Evolutionary conservation across 2,888 invertebrate species (phyloP).

Genomic region (Sarcophaga subvicina): DNA sequence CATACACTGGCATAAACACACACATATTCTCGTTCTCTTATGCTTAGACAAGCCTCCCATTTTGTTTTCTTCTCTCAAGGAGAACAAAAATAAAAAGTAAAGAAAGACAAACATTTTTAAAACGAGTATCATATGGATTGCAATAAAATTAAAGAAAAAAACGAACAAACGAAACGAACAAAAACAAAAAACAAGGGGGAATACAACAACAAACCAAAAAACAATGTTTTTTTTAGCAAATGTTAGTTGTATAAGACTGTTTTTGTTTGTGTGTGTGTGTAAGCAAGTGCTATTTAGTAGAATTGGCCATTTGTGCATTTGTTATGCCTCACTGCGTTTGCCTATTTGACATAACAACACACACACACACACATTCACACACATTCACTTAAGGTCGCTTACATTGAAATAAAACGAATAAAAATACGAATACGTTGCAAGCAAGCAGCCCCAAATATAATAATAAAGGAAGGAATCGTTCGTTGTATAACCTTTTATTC

Average conservation of each 20-base stretch:
- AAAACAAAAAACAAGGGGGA: no score
- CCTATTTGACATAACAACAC: constrained; percentile 79
- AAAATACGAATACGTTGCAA: no score
- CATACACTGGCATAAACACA: background rate
- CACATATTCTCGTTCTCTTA: no score
- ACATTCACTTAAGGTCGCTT: background rate
- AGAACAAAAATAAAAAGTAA: background rate
- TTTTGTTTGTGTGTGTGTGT: constrained; percentile 6
- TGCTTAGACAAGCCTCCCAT: no score
- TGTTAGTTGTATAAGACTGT: background rate
- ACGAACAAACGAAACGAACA: background rate
- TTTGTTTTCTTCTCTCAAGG: background rate
- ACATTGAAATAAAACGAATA: background rate
- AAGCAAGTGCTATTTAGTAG: constrained; percentile 49
- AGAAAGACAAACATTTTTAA: constrained; percentile 17
- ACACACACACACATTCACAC: background rate
- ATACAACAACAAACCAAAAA: no score
- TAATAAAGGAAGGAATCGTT: no score
- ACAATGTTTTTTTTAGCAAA: background rate
- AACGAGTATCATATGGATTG: constrained; percentile 27
- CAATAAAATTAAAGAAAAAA: constrained; percentile 8
- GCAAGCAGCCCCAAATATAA: no score
- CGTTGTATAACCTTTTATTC: constrained; percentile 28
- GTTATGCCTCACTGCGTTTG: constrained; percentile 78
- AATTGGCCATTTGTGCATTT: constrained; percentile 80